Evolutionary conservation across 2,797 vertebrate species (phyloP).

Genomic region (Megalops cyprinoides): DNA sequence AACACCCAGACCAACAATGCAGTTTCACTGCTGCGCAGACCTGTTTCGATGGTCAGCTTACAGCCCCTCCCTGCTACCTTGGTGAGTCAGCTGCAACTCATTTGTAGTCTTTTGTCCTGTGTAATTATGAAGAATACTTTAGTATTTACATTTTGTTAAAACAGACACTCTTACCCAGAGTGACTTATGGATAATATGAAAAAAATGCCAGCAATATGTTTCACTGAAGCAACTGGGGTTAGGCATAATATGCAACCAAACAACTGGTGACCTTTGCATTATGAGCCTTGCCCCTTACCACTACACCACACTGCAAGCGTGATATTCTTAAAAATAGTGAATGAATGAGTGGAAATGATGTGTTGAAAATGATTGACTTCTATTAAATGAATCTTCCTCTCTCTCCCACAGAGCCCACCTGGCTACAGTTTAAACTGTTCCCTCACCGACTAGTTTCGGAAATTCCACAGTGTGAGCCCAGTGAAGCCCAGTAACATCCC

Average conservation of each 20-base stretch:
- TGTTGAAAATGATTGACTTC: too few relatives aligned
- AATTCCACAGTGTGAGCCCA: constrained; percentile 68
- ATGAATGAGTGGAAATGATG: too few relatives aligned
- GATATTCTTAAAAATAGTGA: too few relatives aligned
- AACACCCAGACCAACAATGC: constrained; percentile 72
- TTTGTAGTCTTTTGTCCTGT: not conserved
- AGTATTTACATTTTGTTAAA: too few relatives aligned
- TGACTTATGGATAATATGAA: too few relatives aligned
- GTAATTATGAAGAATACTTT: not conserved
- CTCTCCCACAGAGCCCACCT: constrained; percentile 75
- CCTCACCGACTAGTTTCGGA: constrained; percentile 81
- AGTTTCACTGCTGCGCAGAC: constrained; percentile 64
- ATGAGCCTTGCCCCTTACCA: too few relatives aligned
- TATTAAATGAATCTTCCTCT: not conserved
- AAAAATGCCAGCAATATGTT: too few relatives aligned
- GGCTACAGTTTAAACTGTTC: constrained; percentile 80
- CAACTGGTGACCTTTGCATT: too few relatives aligned
- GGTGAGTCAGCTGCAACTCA: constrained; percentile 62
- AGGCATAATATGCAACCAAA: too few relatives aligned
- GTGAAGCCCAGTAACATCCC: constrained; percentile 59
- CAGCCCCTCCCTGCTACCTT: constrained; percentile 75
- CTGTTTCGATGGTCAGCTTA: constrained; percentile 76
- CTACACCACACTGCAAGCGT: too few relatives aligned
- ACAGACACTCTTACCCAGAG: too few relatives aligned
- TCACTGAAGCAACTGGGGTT: too few relatives aligned